Base-by-base conservation (phyloP, 2,888 invertebrate genomes). In the Minunthozetes semirufus region DNA sequence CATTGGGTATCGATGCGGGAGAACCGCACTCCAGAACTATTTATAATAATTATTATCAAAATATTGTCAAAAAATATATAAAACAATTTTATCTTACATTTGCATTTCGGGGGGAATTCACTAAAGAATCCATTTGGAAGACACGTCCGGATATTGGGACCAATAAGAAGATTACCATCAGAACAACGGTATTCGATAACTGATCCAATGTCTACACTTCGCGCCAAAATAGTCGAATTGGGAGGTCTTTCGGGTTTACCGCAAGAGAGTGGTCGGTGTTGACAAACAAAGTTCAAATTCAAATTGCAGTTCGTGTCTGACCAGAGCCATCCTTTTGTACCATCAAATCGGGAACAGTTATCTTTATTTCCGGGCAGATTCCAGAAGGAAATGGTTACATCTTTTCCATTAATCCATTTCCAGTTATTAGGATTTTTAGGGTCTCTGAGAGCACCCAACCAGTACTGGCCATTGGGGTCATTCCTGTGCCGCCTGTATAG, bases 321-420 rank as follows among this genome's bases (percentile, higher is more conserved):
- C 94, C 94, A 94, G 0, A 94, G 87, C 94, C 94, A 94, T 33
- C 94, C 94, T 82, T 92, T 93, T 80, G 92, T 90, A 77, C 94
- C 94, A 82, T 94, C 94, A 83, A 92, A 94, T 72, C 93, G 85
- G 0, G 93, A 92, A 82, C 94, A 94, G 80, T 91, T 90, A 77
- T 92, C 92, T 78, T 87, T 59, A 19, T 53, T 90, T 46, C 72
- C 76, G 5, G 76, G 75, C 63, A 90, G 86, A 83, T 92, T 93
- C 94, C 94, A 94, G 84, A 94, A 94, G 0, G 93, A 93, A 0
- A 94, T 90, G 0, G 91, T 89, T 59, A 94, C 89, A 82, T 93
- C 92, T 76, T 91, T 78, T 76, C 80, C 93, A 80, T 88, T 91
- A 68, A 93, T 87, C 94, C 94, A 94, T 81, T 91, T 90, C 94